These are phyloP conservation scores for Glaucopsyche alexis DNA, from an alignment of 2,888 invertebrate genomes.

Conservation along the genomic window DNA sequence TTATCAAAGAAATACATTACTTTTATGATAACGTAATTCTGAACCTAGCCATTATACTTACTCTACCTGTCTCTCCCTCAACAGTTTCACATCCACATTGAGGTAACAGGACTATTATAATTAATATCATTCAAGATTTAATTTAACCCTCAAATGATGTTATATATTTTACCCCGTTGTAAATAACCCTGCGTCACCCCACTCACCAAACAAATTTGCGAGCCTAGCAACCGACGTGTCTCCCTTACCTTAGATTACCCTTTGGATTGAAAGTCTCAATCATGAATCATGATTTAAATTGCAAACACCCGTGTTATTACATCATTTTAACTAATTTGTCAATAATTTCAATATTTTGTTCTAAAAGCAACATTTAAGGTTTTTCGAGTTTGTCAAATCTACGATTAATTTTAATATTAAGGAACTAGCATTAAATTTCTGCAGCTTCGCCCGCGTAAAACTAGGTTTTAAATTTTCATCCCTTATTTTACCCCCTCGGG, in stretches of 20 bases:
- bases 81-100: too few species aligned
- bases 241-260: conserved; percentile 29
- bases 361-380: not conserved
- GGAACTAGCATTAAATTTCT: too few species aligned
- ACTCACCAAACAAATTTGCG: conserved; percentile 75
- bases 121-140: conserved; percentile 5
- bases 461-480: too few species aligned
- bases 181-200: conserved; percentile 54
- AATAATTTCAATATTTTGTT: not conserved
- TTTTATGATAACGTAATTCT: too few species aligned
- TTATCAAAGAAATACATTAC: too few species aligned
- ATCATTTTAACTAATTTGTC: not conserved
- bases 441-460: too few species aligned
- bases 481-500: too few species aligned
- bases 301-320: not conserved
- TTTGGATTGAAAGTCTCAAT: conserved; percentile 11
- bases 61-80: too few species aligned
- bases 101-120: not conserved
- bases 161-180: conserved; percentile 6
- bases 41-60: too few species aligned
- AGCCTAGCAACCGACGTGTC: conserved; percentile 55
- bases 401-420: too few species aligned
- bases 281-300: conserved; percentile 11
- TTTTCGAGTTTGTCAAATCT: too few species aligned
- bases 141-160: conserved; percentile 1